These are phyloP conservation scores for Channallabes apus DNA, from an alignment of 2,797 vertebrate genomes.

Conservation along the genomic window DNA sequence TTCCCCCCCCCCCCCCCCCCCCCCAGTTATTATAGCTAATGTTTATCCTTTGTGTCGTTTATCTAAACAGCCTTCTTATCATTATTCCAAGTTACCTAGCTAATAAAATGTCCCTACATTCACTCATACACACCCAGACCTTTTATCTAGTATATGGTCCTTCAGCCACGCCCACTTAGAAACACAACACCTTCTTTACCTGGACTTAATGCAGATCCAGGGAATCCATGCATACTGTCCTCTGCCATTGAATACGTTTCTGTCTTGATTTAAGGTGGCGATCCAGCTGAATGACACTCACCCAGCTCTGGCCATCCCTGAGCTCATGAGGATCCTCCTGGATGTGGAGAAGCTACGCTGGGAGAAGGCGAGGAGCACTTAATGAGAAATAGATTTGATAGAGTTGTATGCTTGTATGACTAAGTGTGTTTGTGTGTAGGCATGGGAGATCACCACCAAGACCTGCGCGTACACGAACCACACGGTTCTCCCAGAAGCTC, in stretches of 20 bases:
- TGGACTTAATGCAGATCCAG: background rate
- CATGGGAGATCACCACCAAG: slow-evolving; percentile 83
- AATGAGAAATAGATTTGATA: background rate
- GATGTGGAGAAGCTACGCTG: slow-evolving; percentile 93
- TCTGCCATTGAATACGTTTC: background rate
- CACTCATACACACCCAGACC: background rate
- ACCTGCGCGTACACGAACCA: slow-evolving; percentile 90
- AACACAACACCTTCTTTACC: no score
- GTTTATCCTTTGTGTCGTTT: background rate
- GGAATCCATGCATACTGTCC: background rate
- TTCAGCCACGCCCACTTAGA: background rate
- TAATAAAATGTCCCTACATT: background rate
- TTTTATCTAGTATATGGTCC: background rate
- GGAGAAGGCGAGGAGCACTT: slow-evolving; percentile 76
- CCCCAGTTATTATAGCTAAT: background rate
- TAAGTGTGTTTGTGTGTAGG: slow-evolving; percentile 62
- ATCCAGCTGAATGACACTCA: slow-evolving; percentile 98
- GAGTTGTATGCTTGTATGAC: background rate
- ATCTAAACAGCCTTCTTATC: background rate
- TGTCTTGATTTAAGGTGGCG: slow-evolving; percentile 78
- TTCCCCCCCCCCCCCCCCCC: no score
- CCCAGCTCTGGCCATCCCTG: slow-evolving; percentile 92
- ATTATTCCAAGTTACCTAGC: background rate
- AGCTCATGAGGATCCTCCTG: slow-evolving; percentile 92
- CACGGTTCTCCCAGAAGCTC: slow-evolving; percentile 84